A percentile compares a stretch with the other conserved stretches of the same genome.
Evolutionary conservation across 2,888 invertebrate species (phyloP).

Genomic region (Sesia bembeciformis): DNA sequence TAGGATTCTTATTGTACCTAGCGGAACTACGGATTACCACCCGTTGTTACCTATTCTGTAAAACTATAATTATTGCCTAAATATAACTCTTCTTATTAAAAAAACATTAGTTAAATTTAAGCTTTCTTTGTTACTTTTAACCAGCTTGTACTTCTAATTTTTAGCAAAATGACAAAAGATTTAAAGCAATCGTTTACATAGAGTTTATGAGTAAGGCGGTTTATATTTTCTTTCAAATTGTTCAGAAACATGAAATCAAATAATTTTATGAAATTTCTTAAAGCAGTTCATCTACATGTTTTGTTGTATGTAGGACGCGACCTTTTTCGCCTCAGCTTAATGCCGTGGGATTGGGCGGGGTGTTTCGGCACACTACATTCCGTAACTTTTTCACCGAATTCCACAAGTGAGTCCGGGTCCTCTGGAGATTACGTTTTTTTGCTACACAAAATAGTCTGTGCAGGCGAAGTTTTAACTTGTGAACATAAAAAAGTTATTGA

Average conservation of each 20-base stretch:
- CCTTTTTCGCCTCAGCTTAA: conserved; percentile 15
- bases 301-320: conserved; percentile 17
- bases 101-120: too few species aligned
- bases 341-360: conserved; percentile 11
- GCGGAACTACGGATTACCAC: too few species aligned
- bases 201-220: too few species aligned
- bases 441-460: conserved; percentile 27
- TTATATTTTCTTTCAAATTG: conserved; percentile 8
- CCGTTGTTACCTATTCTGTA: too few species aligned
- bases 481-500: conserved; percentile 13
- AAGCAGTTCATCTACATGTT: conserved; percentile 2
- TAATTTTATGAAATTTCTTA: conserved; percentile 2
- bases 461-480: conserved; percentile 21
- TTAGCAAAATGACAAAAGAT: too few species aligned
- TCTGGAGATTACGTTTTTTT: conserved; percentile 38
- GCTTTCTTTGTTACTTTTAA: too few species aligned
- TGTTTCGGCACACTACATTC: conserved; percentile 27
- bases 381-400: conserved; percentile 41
- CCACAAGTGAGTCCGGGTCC: conserved; percentile 17
- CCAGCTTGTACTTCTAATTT: too few species aligned
- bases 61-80: too few species aligned
- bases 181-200: too few species aligned
- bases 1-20: too few species aligned
- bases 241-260: neutral
- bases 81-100: too few species aligned